A percentile compares a stretch with the other conserved stretches of the same genome.
phyloP scores from a whole-genome alignment of 1,140 invertebrate species.

The Laupala kohalensis region DNA sequence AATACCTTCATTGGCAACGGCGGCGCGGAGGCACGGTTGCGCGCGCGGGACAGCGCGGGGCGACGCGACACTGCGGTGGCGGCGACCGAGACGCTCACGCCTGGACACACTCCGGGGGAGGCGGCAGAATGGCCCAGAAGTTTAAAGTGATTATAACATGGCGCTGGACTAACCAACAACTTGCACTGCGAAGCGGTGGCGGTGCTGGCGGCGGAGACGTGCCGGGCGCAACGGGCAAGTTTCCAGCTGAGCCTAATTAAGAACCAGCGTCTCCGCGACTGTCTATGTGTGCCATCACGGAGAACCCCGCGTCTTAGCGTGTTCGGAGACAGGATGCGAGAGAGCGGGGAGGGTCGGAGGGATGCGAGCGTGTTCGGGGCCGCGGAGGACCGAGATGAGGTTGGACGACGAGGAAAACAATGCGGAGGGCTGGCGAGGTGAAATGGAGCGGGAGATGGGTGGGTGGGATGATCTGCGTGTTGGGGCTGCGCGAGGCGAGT shows the following conservation, averaged over 20 bases:
- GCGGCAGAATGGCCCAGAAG: neutral
- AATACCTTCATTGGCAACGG: neutral
- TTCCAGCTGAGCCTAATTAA: neutral
- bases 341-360: too few species aligned
- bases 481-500: too few species aligned
- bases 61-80: too few species aligned
- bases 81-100: neutral
- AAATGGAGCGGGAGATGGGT: neutral
- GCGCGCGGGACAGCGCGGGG: too few species aligned
- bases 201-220: too few species aligned
- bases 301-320: neutral
- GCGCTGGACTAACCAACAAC: neutral
- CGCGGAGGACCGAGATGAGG: too few species aligned
- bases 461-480: neutral
- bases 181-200: neutral
- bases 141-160: neutral
- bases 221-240: neutral
- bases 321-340: neutral
- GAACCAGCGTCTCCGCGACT: neutral
- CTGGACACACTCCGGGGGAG: neutral
- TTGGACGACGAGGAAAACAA: too few species aligned
- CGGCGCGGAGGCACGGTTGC: neutral
- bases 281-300: neutral
- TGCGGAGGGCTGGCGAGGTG: neutral
- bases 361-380: neutral